These are phyloP conservation scores for Aepyceros melampus DNA, from an alignment of 2,113 vertebrate species.

Conservation along the genomic window DNA sequence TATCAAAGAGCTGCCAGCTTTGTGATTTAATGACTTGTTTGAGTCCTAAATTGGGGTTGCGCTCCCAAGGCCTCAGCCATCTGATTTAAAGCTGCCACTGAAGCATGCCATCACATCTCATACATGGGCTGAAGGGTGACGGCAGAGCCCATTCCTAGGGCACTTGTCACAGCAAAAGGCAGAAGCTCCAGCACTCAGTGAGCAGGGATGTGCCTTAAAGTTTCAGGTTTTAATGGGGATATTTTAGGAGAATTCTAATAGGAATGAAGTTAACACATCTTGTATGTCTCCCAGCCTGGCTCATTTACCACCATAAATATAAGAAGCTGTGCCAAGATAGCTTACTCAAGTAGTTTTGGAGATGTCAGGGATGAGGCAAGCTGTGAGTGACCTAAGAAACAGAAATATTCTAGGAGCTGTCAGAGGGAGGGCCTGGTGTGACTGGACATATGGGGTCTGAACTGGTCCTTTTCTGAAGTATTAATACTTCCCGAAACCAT, in stretches of 20 bases:
- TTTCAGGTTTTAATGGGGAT: background rate
- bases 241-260: constrained; percentile 41
- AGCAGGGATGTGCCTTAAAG: constrained; percentile 29
- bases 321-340: constrained; percentile 8
- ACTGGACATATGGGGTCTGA: background rate
- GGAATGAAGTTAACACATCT: constrained; percentile 30
- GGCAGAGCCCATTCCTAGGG: background rate
- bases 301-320: constrained; percentile 18
- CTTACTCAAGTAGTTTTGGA: background rate
- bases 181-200: background rate
- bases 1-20: background rate
- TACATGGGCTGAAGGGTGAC: background rate
- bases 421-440: background rate
- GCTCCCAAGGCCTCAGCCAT: background rate
- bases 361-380: constrained; percentile 7
- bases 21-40: background rate
- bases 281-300: background rate
- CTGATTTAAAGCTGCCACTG: background rate
- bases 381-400: background rate
- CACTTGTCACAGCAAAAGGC: background rate
- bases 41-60: background rate
- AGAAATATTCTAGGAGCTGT: background rate
- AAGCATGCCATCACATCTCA: background rate
- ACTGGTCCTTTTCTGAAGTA: constrained; percentile 31
- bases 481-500: constrained; percentile 39